These are phyloP conservation scores for Gymnorhina tibicen DNA, from an alignment of 2,113 vertebrate genomes.

Conservation along the genomic window DNA sequence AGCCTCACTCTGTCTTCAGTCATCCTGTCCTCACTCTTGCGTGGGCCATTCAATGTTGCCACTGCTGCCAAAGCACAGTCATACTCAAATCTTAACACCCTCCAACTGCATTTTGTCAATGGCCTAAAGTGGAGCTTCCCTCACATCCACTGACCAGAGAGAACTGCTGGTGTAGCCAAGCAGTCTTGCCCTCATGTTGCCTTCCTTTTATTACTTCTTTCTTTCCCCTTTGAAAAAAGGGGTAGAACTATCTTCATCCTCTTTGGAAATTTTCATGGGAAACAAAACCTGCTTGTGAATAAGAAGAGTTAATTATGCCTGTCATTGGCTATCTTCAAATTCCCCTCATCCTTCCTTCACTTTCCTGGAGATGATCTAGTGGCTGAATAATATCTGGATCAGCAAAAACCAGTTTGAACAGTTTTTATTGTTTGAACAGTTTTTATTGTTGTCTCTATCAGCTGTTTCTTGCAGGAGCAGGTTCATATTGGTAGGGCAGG, in stretches of 20 bases:
- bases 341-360: neutral
- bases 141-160: neutral
- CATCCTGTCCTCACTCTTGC: neutral
- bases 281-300: neutral
- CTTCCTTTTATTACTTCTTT: neutral
- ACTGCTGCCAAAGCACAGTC: neutral
- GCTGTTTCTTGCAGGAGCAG: neutral
- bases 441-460: neutral
- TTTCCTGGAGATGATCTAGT: neutral
- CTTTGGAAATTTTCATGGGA: neutral
- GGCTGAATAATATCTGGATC: neutral
- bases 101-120: neutral
- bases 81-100: neutral
- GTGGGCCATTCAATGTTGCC: neutral
- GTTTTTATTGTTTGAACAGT: neutral
- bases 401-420: neutral
- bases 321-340: neutral
- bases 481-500: neutral
- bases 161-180: neutral
- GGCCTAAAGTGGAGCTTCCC: neutral
- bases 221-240: fast-evolving
- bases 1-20: neutral
- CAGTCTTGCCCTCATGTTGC: neutral
- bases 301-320: neutral
- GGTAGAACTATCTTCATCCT: neutral